Conservation (phyloP, 2,797 vertebrate species). For the Dendrocincla tyrannina region DNA sequence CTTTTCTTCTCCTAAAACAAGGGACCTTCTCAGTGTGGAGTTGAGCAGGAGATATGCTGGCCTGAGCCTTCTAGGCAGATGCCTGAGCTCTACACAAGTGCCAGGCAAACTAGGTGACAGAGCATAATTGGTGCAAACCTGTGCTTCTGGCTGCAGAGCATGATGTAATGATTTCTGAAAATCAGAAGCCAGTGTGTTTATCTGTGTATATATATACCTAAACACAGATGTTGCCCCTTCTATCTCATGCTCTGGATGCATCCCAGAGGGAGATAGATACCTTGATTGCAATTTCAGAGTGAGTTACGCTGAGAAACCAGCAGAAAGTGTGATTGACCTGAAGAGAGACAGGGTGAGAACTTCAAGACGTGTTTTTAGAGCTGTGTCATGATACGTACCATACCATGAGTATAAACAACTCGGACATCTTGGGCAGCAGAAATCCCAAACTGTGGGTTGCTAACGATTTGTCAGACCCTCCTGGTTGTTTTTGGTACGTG, state of each 20-base stretch:
- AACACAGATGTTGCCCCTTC: background rate
- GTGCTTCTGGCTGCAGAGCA: background rate
- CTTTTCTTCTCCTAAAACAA: slow-evolving; percentile 19
- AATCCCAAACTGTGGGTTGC: background rate
- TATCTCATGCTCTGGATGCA: background rate
- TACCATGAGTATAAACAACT: background rate
- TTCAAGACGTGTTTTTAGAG: background rate
- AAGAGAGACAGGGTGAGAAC: background rate
- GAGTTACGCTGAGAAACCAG: background rate
- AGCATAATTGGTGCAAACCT: background rate
- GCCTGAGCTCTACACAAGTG: background rate
- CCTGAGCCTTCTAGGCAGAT: background rate
- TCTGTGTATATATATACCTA: rapidly evolving
- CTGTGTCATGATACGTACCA: background rate
- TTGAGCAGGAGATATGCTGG: background rate
- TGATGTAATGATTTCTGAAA: background rate
- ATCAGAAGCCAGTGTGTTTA: background rate
- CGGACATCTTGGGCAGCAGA: background rate
- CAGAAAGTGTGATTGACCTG: background rate
- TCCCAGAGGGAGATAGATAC: background rate
- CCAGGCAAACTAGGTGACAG: background rate
- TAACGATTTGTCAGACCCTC: background rate
- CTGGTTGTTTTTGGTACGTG: background rate
- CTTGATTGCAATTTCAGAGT: background rate
- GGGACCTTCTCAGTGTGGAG: slow-evolving; percentile 26